phyloP scores from a whole-genome alignment of 2,888 invertebrate species.

The Meteorus colon region DNA sequence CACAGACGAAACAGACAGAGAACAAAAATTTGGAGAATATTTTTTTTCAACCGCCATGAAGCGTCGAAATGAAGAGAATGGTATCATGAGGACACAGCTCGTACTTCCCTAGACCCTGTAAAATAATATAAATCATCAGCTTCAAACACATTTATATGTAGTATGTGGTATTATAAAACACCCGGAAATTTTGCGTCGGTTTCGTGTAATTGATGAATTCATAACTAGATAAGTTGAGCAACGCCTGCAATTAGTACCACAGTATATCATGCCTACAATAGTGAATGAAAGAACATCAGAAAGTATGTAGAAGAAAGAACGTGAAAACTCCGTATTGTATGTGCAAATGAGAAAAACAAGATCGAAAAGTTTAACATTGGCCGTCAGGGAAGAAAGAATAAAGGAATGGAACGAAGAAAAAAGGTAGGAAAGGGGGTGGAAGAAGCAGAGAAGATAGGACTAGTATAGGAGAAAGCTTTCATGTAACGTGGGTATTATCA shows the following conservation, averaged over 20 bases:
- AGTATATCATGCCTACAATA: conserved; percentile 39
- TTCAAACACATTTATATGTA: conserved; percentile 13
- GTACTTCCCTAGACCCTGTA: conserved; percentile 82
- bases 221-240: conserved; percentile 35
- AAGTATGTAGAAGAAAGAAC: conserved; percentile 30
- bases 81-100: conserved; percentile 80
- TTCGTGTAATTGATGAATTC: conserved; percentile 36
- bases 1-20: too few relatives aligned
- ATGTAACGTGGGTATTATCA: conserved; percentile 63
- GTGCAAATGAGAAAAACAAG: conserved; percentile 27
- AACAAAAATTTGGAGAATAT: too few relatives aligned
- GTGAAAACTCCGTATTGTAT: conserved; percentile 4
- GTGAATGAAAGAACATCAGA: conserved; percentile 23
- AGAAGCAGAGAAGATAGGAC: conserved; percentile 52
- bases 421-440: conserved; percentile 25
- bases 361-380: conserved; percentile 27
- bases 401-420: conserved; percentile 23
- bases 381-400: conserved; percentile 36
- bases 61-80: conserved; percentile 88
- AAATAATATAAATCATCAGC: conserved; percentile 47
- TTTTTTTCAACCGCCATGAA: conserved; percentile 83
- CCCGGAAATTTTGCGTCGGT: neutral
- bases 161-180: neutral
- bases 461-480: conserved; percentile 56
- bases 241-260: conserved; percentile 42